phyloP scores from a whole-genome alignment of 37 sponge, comb jelly and placozoan species.

The Crambe crambe region DNA sequence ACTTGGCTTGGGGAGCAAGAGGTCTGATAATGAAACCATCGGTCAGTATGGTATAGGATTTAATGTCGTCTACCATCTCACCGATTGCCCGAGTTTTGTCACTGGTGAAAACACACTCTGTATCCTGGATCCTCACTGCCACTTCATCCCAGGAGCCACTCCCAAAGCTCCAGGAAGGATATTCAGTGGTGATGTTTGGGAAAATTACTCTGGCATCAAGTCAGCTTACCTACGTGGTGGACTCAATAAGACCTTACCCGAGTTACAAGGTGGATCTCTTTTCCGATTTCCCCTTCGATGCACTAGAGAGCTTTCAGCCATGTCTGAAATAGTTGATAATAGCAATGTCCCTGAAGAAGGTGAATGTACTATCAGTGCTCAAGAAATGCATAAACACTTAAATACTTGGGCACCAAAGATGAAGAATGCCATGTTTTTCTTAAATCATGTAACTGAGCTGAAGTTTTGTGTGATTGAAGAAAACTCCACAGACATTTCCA shows the following conservation, averaged over 20 bases:
- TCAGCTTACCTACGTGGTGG: constrained; percentile 31
- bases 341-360: not conserved
- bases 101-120: constrained; percentile 58
- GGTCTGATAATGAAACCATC: constrained; percentile 16
- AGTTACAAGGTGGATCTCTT: constrained; percentile 58
- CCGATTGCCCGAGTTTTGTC: constrained; percentile 80
- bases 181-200: constrained; percentile 34
- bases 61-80: no score
- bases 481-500: not conserved
- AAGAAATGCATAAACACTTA: constrained; percentile 9
- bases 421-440: constrained; percentile 44
- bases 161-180: constrained; percentile 39
- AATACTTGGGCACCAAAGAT: constrained; percentile 32
- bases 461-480: not conserved
- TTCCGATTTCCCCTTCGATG: constrained; percentile 70
- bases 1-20: constrained; percentile 75
- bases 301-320: not conserved
- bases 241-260: constrained; percentile 1
- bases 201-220: constrained; percentile 48
- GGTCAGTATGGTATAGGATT: constrained; percentile 91
- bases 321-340: constrained; percentile 31
- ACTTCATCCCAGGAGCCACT: constrained; percentile 40
- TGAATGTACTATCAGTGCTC: constrained; percentile 8
- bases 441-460: not conserved
- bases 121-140: constrained; percentile 69